Evolutionary conservation across 1,140 invertebrate species (phyloP).

Genomic region (Drosophila rhopaloa): DNA sequence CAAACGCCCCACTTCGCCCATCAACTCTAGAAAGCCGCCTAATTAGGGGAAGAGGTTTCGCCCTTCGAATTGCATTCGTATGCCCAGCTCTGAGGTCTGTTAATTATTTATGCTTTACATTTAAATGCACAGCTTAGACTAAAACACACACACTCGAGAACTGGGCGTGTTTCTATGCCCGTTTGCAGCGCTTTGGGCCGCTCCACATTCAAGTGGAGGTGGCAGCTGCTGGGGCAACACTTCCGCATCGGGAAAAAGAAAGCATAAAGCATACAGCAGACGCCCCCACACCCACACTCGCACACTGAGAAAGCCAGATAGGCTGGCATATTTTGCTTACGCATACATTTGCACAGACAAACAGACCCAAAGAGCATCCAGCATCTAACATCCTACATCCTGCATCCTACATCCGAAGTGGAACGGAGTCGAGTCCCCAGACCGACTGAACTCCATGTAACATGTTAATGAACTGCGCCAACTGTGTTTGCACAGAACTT

Average conservation of each 20-base stretch:
- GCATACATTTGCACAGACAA: slow-evolving; percentile 73
- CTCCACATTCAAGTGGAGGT: slow-evolving; percentile 68
- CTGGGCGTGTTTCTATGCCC: slow-evolving; percentile 2
- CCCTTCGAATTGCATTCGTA: slow-evolving; percentile 12
- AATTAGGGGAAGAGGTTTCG: slow-evolving; percentile 62
- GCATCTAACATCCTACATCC: slow-evolving; percentile 21
- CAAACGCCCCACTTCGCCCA: too few species aligned
- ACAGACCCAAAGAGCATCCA: slow-evolving; percentile 64
- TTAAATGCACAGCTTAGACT: slow-evolving; percentile 75
- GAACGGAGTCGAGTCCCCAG: slow-evolving; percentile 68
- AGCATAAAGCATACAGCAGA: slow-evolving; percentile 59
- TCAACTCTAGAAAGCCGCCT: slow-evolving; percentile 42
- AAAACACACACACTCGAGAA: slow-evolving; percentile 20
- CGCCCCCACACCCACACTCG: slow-evolving; percentile 9
- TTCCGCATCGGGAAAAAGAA: slow-evolving; percentile 72
- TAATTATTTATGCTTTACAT: slow-evolving; percentile 82
- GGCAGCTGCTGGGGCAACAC: slow-evolving; percentile 61
- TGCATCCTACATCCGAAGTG: slow-evolving; percentile 40
- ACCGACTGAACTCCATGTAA: slow-evolving; percentile 73
- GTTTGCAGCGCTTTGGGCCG: slow-evolving; percentile 50
- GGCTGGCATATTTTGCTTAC: slow-evolving; percentile 60
- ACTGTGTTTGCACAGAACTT: slow-evolving; percentile 83
- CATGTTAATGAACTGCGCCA: slow-evolving; percentile 83
- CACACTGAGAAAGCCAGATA: slow-evolving; percentile 34
- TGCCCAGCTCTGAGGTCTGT: slow-evolving; percentile 41